Evolutionary conservation across 2,113 vertebrate species (phyloP).

Genomic region (Enhydra lutris): DNA sequence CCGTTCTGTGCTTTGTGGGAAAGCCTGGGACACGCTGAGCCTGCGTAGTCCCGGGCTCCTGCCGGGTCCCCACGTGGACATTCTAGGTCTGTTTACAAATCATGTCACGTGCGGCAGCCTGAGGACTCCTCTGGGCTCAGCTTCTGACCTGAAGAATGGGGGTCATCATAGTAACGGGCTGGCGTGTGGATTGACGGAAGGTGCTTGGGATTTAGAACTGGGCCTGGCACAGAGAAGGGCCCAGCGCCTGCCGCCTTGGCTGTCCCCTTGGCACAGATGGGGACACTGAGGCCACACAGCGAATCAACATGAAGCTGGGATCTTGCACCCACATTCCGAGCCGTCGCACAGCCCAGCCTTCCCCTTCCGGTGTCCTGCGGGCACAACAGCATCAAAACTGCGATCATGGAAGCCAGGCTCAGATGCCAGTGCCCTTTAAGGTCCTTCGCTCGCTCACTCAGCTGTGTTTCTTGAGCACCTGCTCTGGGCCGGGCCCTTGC

Average conservation of each 20-base stretch:
- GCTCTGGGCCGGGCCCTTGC: neutral
- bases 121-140: neutral
- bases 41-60: neutral
- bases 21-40: neutral
- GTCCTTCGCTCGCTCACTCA: neutral
- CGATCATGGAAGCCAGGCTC: neutral
- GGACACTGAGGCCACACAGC: no score
- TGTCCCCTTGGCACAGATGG: no score
- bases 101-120: neutral
- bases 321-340: neutral
- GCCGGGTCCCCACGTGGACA: neutral
- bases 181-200: neutral
- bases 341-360: rapidly evolving
- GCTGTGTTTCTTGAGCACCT: neutral
- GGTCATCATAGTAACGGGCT: no score
- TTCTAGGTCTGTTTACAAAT: neutral
- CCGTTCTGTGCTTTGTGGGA: neutral
- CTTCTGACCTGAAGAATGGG: neutral
- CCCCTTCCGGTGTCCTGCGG: rapidly evolving
- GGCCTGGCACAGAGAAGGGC: no score
- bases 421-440: no score
- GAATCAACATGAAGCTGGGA: no score
- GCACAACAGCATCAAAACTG: rapidly evolving
- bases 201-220: no score
- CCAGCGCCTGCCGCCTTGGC: no score